phyloP scores from a whole-genome alignment of 2,888 invertebrate species.

The Drosophila mayaguana region DNA sequence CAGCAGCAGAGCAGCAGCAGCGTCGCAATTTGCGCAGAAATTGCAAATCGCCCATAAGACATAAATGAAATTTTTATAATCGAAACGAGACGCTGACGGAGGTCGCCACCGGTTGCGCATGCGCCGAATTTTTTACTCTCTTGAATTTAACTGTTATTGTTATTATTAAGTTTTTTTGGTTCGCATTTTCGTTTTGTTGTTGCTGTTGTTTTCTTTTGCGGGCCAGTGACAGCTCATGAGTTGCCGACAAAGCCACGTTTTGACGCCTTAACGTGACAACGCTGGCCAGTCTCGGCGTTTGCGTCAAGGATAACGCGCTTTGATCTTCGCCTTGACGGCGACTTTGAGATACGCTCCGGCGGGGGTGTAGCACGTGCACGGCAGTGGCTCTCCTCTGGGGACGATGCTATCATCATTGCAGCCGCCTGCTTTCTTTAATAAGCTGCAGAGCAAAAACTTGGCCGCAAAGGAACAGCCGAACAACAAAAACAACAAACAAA shows the following conservation, averaged over 20 bases:
- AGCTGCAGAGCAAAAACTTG: constrained; percentile 35
- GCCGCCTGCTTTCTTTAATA: constrained; percentile 62
- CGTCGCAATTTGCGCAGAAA: constrained; percentile 72
- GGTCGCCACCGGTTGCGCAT: constrained; percentile 58
- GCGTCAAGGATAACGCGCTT: constrained; percentile 60
- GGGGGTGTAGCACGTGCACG: constrained; percentile 75
- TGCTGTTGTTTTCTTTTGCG: not conserved
- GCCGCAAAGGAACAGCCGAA: not conserved
- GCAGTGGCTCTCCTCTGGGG: constrained; percentile 40
- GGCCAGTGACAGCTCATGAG: constrained; percentile 54
- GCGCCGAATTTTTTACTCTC: constrained; percentile 48
- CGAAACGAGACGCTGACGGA: constrained; percentile 67
- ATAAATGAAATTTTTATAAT: constrained; percentile 80
- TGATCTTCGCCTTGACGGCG: constrained; percentile 52
- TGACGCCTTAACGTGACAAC: constrained; percentile 58
- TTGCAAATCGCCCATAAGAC: constrained; percentile 78
- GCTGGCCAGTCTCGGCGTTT: constrained; percentile 17
- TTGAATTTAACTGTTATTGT: constrained; percentile 71
- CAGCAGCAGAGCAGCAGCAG: constrained; percentile 5
- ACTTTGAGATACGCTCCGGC: constrained; percentile 30
- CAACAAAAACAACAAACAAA: constrained; percentile 1
- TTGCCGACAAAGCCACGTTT: constrained; percentile 48
- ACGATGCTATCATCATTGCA: constrained; percentile 56
- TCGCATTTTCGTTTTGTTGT: constrained; percentile 6
- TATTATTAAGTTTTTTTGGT: constrained; percentile 69